A percentile compares a stretch with the other conserved stretches of the same genome.
Conservation (phyloP, 2,797 vertebrate genomes). For the Falco berigora region DNA sequence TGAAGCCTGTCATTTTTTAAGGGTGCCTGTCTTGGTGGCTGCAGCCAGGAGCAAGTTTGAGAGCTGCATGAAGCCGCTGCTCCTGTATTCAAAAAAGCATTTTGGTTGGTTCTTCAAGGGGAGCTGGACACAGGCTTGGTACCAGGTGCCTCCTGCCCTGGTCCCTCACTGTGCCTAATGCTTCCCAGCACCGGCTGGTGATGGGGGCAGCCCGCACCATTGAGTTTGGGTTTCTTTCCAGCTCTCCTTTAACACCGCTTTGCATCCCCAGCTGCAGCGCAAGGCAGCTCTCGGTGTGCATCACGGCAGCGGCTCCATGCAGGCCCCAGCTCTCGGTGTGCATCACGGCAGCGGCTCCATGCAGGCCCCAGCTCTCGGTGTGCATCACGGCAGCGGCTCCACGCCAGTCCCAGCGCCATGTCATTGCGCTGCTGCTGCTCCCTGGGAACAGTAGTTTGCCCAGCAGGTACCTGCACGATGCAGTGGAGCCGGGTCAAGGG, state of each 20-base stretch:
- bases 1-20: fast-evolving
- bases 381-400: background rate
- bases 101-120: background rate
- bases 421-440: background rate
- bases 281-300: fast-evolving
- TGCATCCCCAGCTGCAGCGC: background rate
- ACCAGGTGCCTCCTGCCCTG: background rate
- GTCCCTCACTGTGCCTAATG: too few species aligned
- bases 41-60: background rate
- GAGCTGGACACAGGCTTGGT: background rate
- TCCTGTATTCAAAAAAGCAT: fast-evolving
- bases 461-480: background rate
- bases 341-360: background rate
- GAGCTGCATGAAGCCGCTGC: fast-evolving
- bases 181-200: background rate
- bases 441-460: too few species aligned
- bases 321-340: too few species aligned
- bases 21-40: background rate
- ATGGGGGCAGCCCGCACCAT: fast-evolving
- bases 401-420: background rate
- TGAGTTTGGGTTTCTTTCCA: background rate
- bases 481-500: too few species aligned
- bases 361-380: fast-evolving
- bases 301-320: too few species aligned
- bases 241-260: fast-evolving